Percentiles rank a stretch among this genome's conserved stretches.
phyloP scores from a whole-genome alignment of 2,113 vertebrate genomes.

The Potamarius usumacintae region DNA sequence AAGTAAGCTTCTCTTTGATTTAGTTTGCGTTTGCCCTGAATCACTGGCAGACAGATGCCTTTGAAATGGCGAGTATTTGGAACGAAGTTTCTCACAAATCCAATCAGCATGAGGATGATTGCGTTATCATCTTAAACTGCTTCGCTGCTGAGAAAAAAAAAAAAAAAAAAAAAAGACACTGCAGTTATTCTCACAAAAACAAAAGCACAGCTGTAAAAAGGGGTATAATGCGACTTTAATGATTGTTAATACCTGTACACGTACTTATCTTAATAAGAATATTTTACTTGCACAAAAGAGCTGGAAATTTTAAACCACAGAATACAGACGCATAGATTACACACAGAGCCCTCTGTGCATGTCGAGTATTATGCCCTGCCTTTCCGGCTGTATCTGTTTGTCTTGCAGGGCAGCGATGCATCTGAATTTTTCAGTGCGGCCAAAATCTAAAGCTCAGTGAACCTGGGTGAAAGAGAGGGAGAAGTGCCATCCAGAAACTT shows the following conservation, averaged over 20 bases:
- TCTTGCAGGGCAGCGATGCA: not conserved
- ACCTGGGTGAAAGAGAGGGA: conserved; percentile 42
- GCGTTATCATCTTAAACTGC: conserved; percentile 63
- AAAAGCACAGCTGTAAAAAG: not conserved
- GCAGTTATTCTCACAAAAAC: not conserved
- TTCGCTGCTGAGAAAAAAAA: not conserved
- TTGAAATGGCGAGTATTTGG: conserved; percentile 60
- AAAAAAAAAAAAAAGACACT: not conserved
- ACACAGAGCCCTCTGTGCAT: not conserved
- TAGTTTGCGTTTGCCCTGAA: conserved; percentile 52
- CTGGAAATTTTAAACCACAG: not conserved
- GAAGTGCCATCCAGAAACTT: conserved; percentile 34
- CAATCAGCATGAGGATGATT: conserved; percentile 64
- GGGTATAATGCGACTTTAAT: not conserved
- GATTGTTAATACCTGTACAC: not conserved
- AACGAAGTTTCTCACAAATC: conserved; percentile 64
- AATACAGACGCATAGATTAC: not conserved
- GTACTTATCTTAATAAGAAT: not conserved
- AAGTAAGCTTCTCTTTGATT: conserved; percentile 59
- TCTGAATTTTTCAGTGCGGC: conserved; percentile 20
- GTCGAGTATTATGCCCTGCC: not conserved
- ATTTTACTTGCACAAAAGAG: not conserved
- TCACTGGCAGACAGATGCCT: conserved; percentile 67
- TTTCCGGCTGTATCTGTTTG: not conserved
- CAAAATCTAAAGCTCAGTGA: conserved; percentile 33